Conservation (phyloP, 2,888 invertebrate genomes). For the Cheilosia vernalis region DNA sequence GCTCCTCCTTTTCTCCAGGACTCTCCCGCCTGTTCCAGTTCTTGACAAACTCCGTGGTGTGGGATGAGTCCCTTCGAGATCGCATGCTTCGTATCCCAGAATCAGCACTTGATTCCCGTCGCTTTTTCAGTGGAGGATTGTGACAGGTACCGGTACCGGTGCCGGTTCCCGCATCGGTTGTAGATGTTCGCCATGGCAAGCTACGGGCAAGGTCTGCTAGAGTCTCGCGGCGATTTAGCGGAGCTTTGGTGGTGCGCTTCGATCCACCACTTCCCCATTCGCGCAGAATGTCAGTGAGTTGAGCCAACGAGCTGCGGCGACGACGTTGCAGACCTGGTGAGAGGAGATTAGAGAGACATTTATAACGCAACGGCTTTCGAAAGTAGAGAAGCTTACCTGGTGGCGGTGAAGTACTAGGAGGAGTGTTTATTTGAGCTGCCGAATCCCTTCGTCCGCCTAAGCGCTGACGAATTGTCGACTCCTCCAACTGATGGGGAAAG, state of each 20-base stretch:
- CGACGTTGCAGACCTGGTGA: constrained; percentile 87
- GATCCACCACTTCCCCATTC: constrained; percentile 91
- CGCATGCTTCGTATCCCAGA: constrained; percentile 91
- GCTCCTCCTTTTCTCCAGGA: constrained; percentile 83
- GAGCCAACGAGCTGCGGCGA: constrained; percentile 93
- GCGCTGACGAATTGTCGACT: constrained; percentile 92
- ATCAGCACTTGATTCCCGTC: constrained; percentile 95
- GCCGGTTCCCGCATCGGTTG: constrained; percentile 84
- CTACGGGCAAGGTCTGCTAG: constrained; percentile 94
- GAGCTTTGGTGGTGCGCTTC: constrained; percentile 85
- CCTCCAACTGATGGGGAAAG: constrained; percentile 85
- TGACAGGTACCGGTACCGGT: constrained; percentile 81
- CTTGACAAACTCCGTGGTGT: constrained; percentile 89
- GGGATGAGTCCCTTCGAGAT: constrained; percentile 89
- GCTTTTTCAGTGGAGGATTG: constrained; percentile 86
- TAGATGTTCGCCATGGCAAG: constrained; percentile 91
- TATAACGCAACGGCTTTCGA: too few species aligned
- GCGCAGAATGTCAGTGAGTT: constrained; percentile 93
- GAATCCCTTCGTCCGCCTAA: constrained; percentile 94
- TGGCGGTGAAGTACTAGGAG: constrained; percentile 90
- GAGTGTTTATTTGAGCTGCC: constrained; percentile 95
- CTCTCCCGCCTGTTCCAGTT: constrained; percentile 89
- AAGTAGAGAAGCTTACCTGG: constrained; percentile 76
- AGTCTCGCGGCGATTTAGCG: constrained; percentile 93
- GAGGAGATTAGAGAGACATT: background rate